Evolutionary conservation across 1,140 invertebrate genomes (phyloP), one percentile per base, ranked within the genome.

Genomic region (Megalonaias nervosa): DNA sequence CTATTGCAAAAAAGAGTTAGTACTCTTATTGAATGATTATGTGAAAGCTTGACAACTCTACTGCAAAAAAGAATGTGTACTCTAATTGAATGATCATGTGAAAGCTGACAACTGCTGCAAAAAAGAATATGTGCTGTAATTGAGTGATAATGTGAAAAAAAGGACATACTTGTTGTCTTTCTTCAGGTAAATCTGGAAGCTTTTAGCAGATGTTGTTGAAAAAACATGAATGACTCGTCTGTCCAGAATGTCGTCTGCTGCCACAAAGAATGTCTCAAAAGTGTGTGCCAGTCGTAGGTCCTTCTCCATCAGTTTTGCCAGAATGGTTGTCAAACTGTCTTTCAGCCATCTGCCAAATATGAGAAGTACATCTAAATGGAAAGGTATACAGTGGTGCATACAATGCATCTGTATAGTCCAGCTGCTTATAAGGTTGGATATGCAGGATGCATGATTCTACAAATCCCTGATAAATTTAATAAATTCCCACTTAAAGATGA

Each of bases 211-310:
- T 16, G 76, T 73, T 19, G 76, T 78, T 19, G 76, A 68, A 31
- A 78, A 78, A 12, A 78, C 65, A 67, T 73, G 64, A 13, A 78
- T 48, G 55, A 78, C 64, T 69, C 69, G 76, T 67, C 76, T 31
- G 16, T 48, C 69, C 9, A 78, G 48, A 56, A 78, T 74, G 66
- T 78, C 76, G 31, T 74, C 65, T 64, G 76, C 76, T 31, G 76
- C 76, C 21, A 59, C 64, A 60, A 78, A 78, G 64, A 78, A 78
- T 23, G 76, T 64, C 17, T 78, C 76, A 78, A 78, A 78, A 48
- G 71, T 78, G 71, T 73, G 73, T 38, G 71, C 71, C 17, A 57
- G 69, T 13, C 38, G 68, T 11, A 71, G 76, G 16, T 78, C 76
- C 66, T 60, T 60, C 26, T 78, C 76, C 56, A 78, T 38, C 31